phyloP scores from a whole-genome alignment of 2,113 vertebrate genomes.

The Nothobranchius kuhntae region DNA sequence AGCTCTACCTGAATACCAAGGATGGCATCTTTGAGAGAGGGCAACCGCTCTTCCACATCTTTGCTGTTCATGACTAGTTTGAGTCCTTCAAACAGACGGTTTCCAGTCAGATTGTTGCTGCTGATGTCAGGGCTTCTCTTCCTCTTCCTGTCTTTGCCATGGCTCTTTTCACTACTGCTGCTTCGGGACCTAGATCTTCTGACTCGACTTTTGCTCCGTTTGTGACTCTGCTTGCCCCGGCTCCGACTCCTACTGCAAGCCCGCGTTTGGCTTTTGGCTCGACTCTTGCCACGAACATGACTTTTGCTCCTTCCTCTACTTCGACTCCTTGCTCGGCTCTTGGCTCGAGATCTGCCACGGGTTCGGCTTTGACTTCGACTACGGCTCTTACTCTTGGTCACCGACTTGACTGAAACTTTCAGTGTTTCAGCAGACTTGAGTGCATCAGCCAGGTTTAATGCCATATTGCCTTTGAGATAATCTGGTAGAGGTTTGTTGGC shows the following conservation, averaged over 20 bases:
- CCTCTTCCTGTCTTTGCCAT: slow-evolving; percentile 29
- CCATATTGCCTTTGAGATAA: slow-evolving; percentile 72
- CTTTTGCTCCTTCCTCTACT: slow-evolving; percentile 61
- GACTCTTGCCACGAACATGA: slow-evolving; percentile 37
- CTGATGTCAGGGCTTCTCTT: slow-evolving; percentile 28
- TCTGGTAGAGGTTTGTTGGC: slow-evolving; percentile 72
- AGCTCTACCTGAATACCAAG: slow-evolving; percentile 82
- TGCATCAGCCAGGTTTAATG: slow-evolving; percentile 63
- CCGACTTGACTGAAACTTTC: slow-evolving; percentile 49
- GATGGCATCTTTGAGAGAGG: slow-evolving; percentile 89
- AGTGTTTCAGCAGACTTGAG: slow-evolving; percentile 56
- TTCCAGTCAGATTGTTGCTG: slow-evolving; percentile 12
- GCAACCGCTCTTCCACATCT: slow-evolving; percentile 81
- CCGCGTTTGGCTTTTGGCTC: slow-evolving; percentile 29
- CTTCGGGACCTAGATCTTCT: slow-evolving; percentile 56
- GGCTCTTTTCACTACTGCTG: slow-evolving; percentile 41
- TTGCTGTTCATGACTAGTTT: slow-evolving; percentile 87
- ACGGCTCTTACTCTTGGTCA: slow-evolving; percentile 62
- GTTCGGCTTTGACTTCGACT: slow-evolving; percentile 49
- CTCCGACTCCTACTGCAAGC: slow-evolving; percentile 40
- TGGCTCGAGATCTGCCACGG: slow-evolving; percentile 21
- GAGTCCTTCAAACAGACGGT: slow-evolving; percentile 86
- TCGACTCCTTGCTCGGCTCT: slow-evolving; percentile 12
- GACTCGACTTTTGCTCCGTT: slow-evolving; percentile 8
- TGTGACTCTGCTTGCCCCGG: slow-evolving; percentile 24